Conservation (phyloP, 1,140 invertebrate genomes). For the Drosophila littoralis region DNA sequence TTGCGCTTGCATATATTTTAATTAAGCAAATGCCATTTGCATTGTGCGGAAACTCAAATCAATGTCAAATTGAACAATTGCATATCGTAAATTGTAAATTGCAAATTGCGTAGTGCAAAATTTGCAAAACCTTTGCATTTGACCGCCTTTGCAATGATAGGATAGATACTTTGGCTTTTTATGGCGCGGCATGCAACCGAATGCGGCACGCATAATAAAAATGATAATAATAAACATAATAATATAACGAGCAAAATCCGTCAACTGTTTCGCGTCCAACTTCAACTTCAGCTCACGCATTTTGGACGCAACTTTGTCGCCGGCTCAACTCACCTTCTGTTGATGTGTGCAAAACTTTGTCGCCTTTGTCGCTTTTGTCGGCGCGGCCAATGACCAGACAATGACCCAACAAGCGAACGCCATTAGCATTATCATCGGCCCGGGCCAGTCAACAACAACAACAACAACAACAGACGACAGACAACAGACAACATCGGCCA, state of each 20-base stretch:
- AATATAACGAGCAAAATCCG: background rate
- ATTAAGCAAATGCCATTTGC: constrained; percentile 69
- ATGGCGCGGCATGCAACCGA: constrained; percentile 17
- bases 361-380: constrained; percentile 33
- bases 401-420: constrained; percentile 77
- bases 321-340: constrained; percentile 50
- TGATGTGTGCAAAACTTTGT: constrained; percentile 72
- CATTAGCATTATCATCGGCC: constrained; percentile 78
- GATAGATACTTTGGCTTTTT: background rate
- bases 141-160: background rate
- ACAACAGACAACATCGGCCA: constrained; percentile 44
- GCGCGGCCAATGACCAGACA: constrained; percentile 82
- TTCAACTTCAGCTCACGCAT: constrained; percentile 14
- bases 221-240: background rate
- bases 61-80: constrained; percentile 54
- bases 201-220: constrained; percentile 38
- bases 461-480: constrained; percentile 39
- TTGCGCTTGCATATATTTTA: constrained; percentile 57
- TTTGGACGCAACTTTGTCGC: constrained; percentile 10
- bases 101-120: background rate
- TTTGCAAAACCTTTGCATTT: constrained; percentile 24
- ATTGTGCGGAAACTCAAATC: constrained; percentile 65
- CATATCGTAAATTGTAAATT: constrained; percentile 16
- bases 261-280: background rate
- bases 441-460: constrained; percentile 25